A percentile compares a stretch with the other conserved stretches of the same genome.
These are phyloP conservation scores for Sinocyclocheilus maitianheensis DNA, from an alignment of 2,113 vertebrate genomes.

Conservation along the genomic window DNA sequence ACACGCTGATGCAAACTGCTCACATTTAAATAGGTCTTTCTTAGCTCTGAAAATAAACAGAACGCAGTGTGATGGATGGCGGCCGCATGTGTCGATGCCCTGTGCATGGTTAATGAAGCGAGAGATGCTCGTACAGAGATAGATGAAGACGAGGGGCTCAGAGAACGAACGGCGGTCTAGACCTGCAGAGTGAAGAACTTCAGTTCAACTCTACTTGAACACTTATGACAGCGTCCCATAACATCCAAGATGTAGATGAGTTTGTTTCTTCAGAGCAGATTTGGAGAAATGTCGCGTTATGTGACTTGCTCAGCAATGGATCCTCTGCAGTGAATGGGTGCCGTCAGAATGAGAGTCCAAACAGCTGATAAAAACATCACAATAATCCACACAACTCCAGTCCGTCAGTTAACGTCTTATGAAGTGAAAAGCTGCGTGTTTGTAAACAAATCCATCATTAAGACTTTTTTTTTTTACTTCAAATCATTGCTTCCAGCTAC, in stretches of 20 bases:
- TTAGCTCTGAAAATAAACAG: conserved; percentile 60
- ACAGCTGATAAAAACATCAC: background rate
- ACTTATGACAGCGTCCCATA: background rate
- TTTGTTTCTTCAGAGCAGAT: background rate
- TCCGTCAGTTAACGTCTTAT: background rate
- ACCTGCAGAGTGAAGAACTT: background rate
- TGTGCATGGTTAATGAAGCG: conserved; percentile 61
- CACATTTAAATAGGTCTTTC: conserved; percentile 52
- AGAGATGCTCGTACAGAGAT: conserved; percentile 49
- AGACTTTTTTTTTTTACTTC: background rate
- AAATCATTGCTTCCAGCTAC: too few relatives aligned
- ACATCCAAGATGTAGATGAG: background rate
- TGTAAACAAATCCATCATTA: background rate
- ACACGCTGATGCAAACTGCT: conserved; percentile 36
- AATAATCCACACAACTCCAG: background rate
- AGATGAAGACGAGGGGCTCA: conserved; percentile 16
- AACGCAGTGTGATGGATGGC: conserved; percentile 63
- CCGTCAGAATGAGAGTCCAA: background rate
- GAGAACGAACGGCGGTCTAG: background rate
- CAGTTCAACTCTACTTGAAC: background rate
- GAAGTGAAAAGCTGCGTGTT: background rate
- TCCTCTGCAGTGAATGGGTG: background rate
- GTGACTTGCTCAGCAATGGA: background rate
- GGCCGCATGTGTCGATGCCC: conserved; percentile 59
- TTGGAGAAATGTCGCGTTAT: too few relatives aligned